Evolutionary conservation across 2,888 invertebrate genomes (phyloP), one percentile per base, ranked within the genome.

Genomic region (Eupithecia subfuscata): DNA sequence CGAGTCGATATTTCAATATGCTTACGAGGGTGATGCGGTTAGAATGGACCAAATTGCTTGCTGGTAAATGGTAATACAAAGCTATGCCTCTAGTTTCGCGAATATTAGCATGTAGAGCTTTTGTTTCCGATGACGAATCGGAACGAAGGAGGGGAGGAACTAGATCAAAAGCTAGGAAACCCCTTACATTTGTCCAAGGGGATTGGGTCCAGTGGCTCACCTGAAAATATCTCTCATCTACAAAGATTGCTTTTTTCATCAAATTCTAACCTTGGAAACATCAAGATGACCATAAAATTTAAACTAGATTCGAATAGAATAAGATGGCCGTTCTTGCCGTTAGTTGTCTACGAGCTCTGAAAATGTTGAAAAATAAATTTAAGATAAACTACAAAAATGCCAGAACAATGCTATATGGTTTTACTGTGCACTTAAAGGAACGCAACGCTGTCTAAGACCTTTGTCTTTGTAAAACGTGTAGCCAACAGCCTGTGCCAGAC

Each of bases 1-100:
- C 85, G 93, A 89, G 89, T 89, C 89, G 86, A 94, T 95, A 94
- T 93, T 94, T 95, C 94, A 95, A 93, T 94, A 93, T 94, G 87
- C 92, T 94, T 95, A 95, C 91, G 93, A 95, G 94, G 89, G 82
- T 83, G 75, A 70, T 78, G 79, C 64, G 81, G 81, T 79, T 69
- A 43, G 71, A 71, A 77, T 72, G 71, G 67, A 72, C 71, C 68
- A 75, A 76, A 79, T 79, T 78, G 74, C 74, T 77, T 78, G 70
- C 60, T 34, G 56, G 68, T 52, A 40, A 37, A 74, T 52, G 72
- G 72, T 70, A 16, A 64, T 68, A 43, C 68, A 68, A 43, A 68
- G 68, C 34, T 40, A 12, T 40, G 67, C n/a, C 37, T 67, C 22
- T 67, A 37, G n/a, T 67, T 67, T 67, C 2, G 60, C 60, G 60